A percentile compares a stretch with the other conserved stretches of the same genome.
Conservation (phyloP, 2,888 invertebrate species). For the Tiphia femorata region DNA sequence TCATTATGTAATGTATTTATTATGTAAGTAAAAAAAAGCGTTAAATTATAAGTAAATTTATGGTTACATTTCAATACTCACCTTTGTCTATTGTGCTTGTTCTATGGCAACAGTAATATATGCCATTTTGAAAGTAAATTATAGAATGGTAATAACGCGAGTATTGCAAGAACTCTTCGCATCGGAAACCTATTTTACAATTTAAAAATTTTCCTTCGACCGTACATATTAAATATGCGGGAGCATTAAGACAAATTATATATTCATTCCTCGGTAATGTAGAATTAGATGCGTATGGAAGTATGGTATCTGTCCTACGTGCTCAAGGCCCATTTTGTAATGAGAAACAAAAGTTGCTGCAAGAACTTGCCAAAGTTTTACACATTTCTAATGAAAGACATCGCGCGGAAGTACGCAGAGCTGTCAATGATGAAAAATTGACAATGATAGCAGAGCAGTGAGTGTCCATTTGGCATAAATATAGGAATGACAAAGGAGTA, state of each 20-base stretch:
- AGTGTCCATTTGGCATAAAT: constrained; percentile 64
- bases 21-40: too few relatives aligned
- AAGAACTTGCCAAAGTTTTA: constrained; percentile 84
- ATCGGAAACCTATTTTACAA: too few relatives aligned
- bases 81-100: too few relatives aligned
- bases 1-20: too few relatives aligned
- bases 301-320: constrained; percentile 89
- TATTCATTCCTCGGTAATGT: too few relatives aligned
- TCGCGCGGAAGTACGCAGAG: constrained; percentile 91
- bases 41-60: too few relatives aligned
- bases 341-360: constrained; percentile 86
- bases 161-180: too few relatives aligned
- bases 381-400: constrained; percentile 93
- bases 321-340: constrained; percentile 91
- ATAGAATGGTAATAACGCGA: too few relatives aligned
- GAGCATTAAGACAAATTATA: too few relatives aligned
- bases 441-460: constrained; percentile 92
- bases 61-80: background rate
- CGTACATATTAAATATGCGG: too few relatives aligned
- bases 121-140: background rate
- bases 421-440: constrained; percentile 91
- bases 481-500: background rate
- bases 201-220: too few relatives aligned
- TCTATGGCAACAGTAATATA: background rate
- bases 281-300: constrained; percentile 94